These are phyloP conservation scores for Erethizon dorsatum DNA, from an alignment of 2,797 vertebrate genomes.

Conservation along the genomic window DNA sequence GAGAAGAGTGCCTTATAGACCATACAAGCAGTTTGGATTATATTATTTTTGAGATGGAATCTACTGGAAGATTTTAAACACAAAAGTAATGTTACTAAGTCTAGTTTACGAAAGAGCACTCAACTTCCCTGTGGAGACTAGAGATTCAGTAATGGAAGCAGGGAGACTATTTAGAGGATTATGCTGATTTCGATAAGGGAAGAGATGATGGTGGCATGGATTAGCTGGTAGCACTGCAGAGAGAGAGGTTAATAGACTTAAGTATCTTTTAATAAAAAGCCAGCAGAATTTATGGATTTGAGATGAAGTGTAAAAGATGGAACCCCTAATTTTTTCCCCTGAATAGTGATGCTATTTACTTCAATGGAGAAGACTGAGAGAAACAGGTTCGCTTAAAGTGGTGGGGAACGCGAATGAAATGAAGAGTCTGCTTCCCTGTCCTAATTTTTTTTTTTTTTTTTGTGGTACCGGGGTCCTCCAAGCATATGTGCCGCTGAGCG, in stretches of 20 bases:
- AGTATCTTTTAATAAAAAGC: neutral
- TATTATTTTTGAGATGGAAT: constrained; percentile 43
- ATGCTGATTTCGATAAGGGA: neutral
- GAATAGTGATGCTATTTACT: neutral
- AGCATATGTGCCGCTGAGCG: too few species aligned
- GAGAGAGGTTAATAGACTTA: neutral
- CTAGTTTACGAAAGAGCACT: neutral
- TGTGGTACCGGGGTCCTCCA: too few species aligned
- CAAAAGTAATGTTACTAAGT: neutral
- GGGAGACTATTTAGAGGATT: neutral
- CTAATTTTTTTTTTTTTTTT: neutral
- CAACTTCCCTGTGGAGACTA: neutral
- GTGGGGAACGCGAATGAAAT: neutral
- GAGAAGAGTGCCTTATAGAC: neutral
- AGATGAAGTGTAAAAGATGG: constrained; percentile 4
- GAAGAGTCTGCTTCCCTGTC: constrained; percentile 1
- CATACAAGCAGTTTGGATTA: constrained; percentile 17
- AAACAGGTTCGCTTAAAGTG: constrained; percentile 18
- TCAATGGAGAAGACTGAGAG: neutral
- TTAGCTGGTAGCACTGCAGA: neutral
- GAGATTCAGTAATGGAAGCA: neutral
- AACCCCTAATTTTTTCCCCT: constrained; percentile 3
- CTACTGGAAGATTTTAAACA: constrained; percentile 8
- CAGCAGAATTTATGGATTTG: neutral
- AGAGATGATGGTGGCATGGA: neutral